phyloP scores from a whole-genome alignment of 2,888 invertebrate genomes.

The Erebia palarica region DNA sequence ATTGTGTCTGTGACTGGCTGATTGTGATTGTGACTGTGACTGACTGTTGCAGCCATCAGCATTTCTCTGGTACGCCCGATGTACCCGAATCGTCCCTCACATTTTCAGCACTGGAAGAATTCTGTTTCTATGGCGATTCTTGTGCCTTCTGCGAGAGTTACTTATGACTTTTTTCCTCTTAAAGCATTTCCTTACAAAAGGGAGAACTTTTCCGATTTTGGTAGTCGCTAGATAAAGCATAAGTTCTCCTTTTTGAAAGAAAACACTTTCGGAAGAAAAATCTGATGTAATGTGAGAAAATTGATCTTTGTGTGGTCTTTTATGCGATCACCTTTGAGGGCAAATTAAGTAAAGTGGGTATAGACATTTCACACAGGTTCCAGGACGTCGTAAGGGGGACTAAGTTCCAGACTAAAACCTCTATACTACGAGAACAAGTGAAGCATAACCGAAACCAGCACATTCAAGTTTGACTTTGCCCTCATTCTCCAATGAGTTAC shows the following conservation, averaged over 20 bases:
- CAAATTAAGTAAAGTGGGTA: slow-evolving; percentile 51
- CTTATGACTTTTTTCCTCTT: no score
- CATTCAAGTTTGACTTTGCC: slow-evolving; percentile 43
- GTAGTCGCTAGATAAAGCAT: no score
- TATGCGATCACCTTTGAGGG: slow-evolving; percentile 13
- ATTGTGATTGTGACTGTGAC: no score
- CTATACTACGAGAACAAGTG: slow-evolving; percentile 64
- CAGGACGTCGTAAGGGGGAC: slow-evolving; percentile 54
- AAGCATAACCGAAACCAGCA: slow-evolving; percentile 43
- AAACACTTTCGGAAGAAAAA: neutral
- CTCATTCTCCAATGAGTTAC: slow-evolving; percentile 49
- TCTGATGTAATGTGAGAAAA: neutral
- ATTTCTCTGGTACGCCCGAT: no score
- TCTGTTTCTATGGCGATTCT: no score
- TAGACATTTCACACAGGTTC: slow-evolving; percentile 57
- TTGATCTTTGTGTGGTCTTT: neutral
- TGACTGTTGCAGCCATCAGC: no score
- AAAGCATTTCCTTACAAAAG: no score
- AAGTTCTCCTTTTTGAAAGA: no score
- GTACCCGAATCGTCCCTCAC: no score
- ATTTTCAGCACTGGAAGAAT: no score
- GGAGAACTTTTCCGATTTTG: no score
- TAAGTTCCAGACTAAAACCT: slow-evolving; percentile 56
- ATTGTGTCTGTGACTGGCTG: neutral
- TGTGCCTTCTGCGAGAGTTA: no score